Base-by-base conservation (phyloP, 2,113 vertebrate species). In the Percina caprodes region DNA sequence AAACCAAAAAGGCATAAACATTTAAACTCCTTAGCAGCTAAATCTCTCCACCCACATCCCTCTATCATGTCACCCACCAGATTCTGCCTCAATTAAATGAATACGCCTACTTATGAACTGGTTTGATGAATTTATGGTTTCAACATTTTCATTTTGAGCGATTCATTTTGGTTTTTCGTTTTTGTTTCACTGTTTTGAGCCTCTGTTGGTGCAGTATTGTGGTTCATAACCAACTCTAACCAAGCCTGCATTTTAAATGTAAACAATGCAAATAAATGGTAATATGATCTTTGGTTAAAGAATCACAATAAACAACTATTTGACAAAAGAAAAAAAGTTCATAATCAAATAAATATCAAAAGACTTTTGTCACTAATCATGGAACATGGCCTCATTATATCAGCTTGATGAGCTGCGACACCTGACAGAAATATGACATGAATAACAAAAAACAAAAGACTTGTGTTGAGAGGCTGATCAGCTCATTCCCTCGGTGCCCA, bases 301-400 rank as follows among this genome's bases (percentile, higher is more conserved):
- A 74, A 66, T 80, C 48, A 70, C 63, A 79, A 67, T 45, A 87
- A 74, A 23, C 54, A 62, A 76, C 24, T 63, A 30, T 69, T 71
- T 67, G 45, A 67, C 48, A 75, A 80, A 88, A 78, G 51, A 70
- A 80, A 55, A 75, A 69, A 75, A 63, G 54, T 74, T 86, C 77
- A 83, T 82, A 59, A 24, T 74, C 82, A 77, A 79, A 86, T 90
- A 67, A 91, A 94, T 92, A 88, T 88, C 79, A 86, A 79, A 91
- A 88, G 80, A 87, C 30, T 81, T 78, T 54, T 91, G 88, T 88
- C 82, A 82, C 85, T 87, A 86, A 91, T 91, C 84, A 85, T 70
- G 56, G 49, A 90, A 87, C 60, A 33, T 92, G 92, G 88, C 92
- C 93, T 95, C 93, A 94, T 94, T 95, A 95, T 85, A 92, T 94